These are phyloP conservation scores for Pseudocheirus occidentalis DNA, from an alignment of 2,797 vertebrate species.

Conservation along the genomic window DNA sequence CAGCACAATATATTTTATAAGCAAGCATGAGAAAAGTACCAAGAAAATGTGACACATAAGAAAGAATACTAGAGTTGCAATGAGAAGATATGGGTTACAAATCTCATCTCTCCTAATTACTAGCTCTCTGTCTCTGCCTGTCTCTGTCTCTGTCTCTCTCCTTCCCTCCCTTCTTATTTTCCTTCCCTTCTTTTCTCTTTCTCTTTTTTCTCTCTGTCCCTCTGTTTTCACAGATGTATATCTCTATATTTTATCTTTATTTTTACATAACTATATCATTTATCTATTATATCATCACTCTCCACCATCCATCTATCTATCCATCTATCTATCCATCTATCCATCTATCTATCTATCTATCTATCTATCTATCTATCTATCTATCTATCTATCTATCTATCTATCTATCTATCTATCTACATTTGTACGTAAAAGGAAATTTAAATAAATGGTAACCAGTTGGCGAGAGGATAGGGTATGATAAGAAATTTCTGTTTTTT, in stretches of 20 bases:
- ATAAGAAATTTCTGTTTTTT: background rate
- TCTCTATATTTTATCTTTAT: background rate
- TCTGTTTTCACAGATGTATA: background rate
- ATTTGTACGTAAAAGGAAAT: background rate
- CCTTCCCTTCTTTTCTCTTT: background rate
- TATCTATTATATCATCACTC: too few relatives aligned
- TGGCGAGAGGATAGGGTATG: background rate
- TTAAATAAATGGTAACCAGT: background rate
- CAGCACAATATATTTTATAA: background rate
- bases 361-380: background rate
- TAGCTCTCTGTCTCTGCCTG: background rate
- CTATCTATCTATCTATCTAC: background rate
- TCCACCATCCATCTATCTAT: background rate
- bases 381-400: background rate
- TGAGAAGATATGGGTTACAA: background rate
- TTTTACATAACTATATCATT: background rate
- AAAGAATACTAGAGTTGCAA: background rate
- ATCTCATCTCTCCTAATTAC: background rate
- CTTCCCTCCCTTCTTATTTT: background rate
- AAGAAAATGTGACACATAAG: background rate
- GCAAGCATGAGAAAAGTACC: background rate
- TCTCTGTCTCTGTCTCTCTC: rapidly evolving
- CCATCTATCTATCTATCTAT: background rate
- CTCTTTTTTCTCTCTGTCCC: background rate
- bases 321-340: background rate